These are phyloP conservation scores for Apotomis capreana DNA, from an alignment of 2,888 invertebrate species.

Conservation along the genomic window DNA sequence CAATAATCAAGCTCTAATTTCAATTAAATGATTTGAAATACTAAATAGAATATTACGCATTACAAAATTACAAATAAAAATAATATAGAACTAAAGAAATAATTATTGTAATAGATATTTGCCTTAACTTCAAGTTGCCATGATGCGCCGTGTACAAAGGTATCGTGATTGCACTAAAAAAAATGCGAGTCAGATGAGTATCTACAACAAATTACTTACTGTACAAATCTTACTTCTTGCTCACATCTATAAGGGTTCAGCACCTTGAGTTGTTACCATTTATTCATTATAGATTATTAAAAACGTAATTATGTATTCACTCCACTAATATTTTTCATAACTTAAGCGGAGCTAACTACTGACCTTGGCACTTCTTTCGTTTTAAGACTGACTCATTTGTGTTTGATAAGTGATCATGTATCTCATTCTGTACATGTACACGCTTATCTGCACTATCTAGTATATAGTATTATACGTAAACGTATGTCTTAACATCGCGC, in stretches of 20 bases:
- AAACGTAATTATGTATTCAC: not conserved
- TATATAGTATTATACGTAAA: not conserved
- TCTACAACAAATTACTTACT: not conserved
- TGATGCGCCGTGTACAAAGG: too few species aligned
- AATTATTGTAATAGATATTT: too few species aligned
- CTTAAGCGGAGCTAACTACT: slow-evolving; percentile 48
- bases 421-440: slow-evolving; percentile 41
- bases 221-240: not conserved
- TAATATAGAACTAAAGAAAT: too few species aligned
- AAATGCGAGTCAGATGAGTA: too few species aligned
- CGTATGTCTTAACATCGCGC: not conserved
- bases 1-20: too few species aligned
- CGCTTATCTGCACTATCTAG: slow-evolving; percentile 24
- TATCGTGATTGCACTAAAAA: too few species aligned
- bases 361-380: slow-evolving; percentile 62
- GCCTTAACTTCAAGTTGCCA: too few species aligned
- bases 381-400: slow-evolving; percentile 62
- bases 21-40: too few species aligned
- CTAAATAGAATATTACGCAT: too few species aligned
- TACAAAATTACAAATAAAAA: too few species aligned
- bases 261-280: not conserved
- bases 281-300: not conserved
- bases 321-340: slow-evolving; percentile 41
- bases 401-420: slow-evolving; percentile 56
- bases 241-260: not conserved